Evolutionary conservation across 2,888 invertebrate genomes (phyloP).

Genomic region (Lomographa bimaculata): DNA sequence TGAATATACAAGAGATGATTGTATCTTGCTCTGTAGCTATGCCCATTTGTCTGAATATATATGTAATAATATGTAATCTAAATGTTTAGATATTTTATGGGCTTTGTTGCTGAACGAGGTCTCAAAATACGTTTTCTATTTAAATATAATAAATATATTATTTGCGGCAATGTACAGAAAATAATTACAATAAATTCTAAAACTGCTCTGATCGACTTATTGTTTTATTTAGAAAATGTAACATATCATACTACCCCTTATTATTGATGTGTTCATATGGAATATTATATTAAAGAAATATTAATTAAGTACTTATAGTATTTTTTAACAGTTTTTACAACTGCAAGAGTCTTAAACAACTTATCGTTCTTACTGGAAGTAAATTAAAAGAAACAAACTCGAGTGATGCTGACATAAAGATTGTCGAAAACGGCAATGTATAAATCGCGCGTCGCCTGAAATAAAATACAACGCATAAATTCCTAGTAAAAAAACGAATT

Average conservation of each 20-base stretch:
- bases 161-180: conserved; percentile 65
- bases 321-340: too few species aligned
- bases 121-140: neutral
- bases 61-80: conserved; percentile 13
- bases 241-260: neutral
- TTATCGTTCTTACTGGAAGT: too few species aligned
- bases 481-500: too few species aligned
- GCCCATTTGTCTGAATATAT: conserved; percentile 25
- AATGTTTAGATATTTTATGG: conserved; percentile 13
- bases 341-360: too few species aligned
- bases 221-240: conserved; percentile 46
- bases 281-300: too few species aligned
- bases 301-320: too few species aligned
- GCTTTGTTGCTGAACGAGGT: conserved; percentile 4
- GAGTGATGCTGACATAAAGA: too few species aligned
- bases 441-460: too few species aligned
- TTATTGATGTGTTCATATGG: neutral
- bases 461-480: too few species aligned
- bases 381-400: too few species aligned
- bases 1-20: conserved; percentile 40
- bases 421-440: too few species aligned
- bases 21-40: conserved; percentile 21
- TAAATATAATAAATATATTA: neutral
- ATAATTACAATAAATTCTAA: conserved; percentile 61
- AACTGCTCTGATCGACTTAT: conserved; percentile 63